phyloP scores from a whole-genome alignment of 2,888 invertebrate species.

The Agrochola macilenta region DNA sequence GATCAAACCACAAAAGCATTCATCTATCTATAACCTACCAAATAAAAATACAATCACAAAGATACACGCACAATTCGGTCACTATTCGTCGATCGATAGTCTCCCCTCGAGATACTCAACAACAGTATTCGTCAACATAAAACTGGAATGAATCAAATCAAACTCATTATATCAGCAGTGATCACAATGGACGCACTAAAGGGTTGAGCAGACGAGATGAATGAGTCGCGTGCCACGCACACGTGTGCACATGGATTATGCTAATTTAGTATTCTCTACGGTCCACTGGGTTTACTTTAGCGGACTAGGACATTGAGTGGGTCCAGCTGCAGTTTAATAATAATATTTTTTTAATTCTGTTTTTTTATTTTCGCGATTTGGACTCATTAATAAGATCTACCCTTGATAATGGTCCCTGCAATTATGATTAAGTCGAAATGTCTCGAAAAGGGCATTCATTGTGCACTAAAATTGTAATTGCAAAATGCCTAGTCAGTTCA shows the following conservation, averaged over 20 bases:
- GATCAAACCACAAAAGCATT: slow-evolving; percentile 6
- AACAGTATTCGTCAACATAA: slow-evolving; percentile 68
- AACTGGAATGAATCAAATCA: slow-evolving; percentile 74
- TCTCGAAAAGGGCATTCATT: background rate
- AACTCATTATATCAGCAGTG: slow-evolving; percentile 73
- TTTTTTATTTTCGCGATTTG: background rate
- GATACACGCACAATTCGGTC: slow-evolving; percentile 61
- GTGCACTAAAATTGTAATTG: background rate
- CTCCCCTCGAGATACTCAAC: slow-evolving; percentile 67
- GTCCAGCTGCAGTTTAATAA: slow-evolving; percentile 31
- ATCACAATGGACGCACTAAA: slow-evolving; percentile 74
- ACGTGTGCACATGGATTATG: slow-evolving; percentile 80
- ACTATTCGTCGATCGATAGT: slow-evolving; percentile 66
- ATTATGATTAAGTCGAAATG: background rate
- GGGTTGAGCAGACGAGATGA: slow-evolving; percentile 73
- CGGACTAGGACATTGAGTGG: slow-evolving; percentile 51
- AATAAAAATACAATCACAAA: slow-evolving; percentile 45
- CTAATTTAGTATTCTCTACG: slow-evolving; percentile 73
- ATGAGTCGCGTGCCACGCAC: slow-evolving; percentile 77
- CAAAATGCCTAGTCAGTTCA: background rate
- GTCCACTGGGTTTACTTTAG: slow-evolving; percentile 63
- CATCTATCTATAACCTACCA: slow-evolving; percentile 1
- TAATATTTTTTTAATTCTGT: slow-evolving; percentile 4
- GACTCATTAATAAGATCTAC: background rate
- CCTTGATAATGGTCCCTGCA: background rate